Base-by-base conservation (phyloP, 1,140 invertebrate species). In the Trinorchestia longiramus region DNA sequence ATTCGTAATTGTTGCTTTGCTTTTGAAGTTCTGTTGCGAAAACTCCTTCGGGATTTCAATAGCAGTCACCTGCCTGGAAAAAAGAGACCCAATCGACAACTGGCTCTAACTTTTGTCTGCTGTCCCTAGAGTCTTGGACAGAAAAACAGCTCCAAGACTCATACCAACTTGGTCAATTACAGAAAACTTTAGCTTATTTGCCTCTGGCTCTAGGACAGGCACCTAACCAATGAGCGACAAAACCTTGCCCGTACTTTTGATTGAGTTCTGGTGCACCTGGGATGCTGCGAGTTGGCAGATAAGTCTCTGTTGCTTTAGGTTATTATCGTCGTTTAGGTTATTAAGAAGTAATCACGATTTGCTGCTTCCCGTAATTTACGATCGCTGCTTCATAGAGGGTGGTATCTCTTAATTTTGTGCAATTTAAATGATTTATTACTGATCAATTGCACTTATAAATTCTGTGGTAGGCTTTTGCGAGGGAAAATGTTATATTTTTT, bases 81-180 rank as follows among this genome's bases (percentile, higher is more conserved):
- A 94, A 47, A 47, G 92, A 45, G 92, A 94, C 19, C 92, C 92
- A 94, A 94, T 94, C 92, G 92, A 94, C 92, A 94, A 94, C 92
- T 94, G 92, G 92, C 43, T 45, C 44, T 40, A 94, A 94, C 92
- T 94, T 94, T 94, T 94, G 92, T 94, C 43, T 43, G 43, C 92
- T 94, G 44, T 8, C 43, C 92, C 43, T 94, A 6, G 43, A 94
- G 44, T 94, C 92, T 94, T 94, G 41, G 92, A 94, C 40, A 94
- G 62, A 77, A 94, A 94, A 94, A 94, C 92, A 94, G 40, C 43
- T 23, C 92, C 92, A 94, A 94, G 92, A 45, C 92, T 94, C 92
- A 94, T 94, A 94, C 92, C 92, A 94, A 94, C 92, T 94, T 94
- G 44, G 92, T 94, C 92, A 94, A 94, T 94, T 94, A 94, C 92